Evolutionary conservation across 2,797 vertebrate species (phyloP), one percentile per base, ranked within the genome.

Genomic region (Fistularia commersonii): DNA sequence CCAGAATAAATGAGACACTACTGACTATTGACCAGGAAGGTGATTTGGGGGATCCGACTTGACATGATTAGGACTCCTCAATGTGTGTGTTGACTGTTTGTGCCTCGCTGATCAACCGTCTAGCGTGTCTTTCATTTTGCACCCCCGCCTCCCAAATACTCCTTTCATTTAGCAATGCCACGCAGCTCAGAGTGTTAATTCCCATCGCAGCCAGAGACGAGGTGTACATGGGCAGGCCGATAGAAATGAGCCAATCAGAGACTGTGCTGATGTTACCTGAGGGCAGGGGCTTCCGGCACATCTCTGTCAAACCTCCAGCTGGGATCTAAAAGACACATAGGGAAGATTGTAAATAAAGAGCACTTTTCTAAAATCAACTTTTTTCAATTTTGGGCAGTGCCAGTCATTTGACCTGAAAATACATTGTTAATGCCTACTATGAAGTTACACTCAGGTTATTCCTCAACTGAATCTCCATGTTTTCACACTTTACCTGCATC

Each of bases 151-250:
- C 90, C 74, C 91, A 89, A 67, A 87, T 90, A 32, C 68, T 83
- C 65, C 84, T 89, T 85, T 94, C 94, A 6, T 93, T 95, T 60
- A 99, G 86, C 77, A 81, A 88, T 78, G 93, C 90, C 86, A 96
- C 89, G 48, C 87, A 87, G 61, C 87, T 89, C 87, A 97, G 83
- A 1, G 93, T 86, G 85, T 91, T 89, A 50, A 90, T 79, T n/a
- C 95, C 96, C 0, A 91, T 93, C 1, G 91, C 89, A 0, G 79
- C 72, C 60, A 98, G 87, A 14, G 87, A 56, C 2, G 81, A 36
- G 60, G 86, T 77, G 70, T 98, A 98, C 95, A 98, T 97, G 61
- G 96, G 95, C 62, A 98, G 89, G 41, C 96, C 96, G 36, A 97
- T 93, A 68, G 93, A 97, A 63, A 93, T 70, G 64, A 98, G 92